phyloP scores from a whole-genome alignment of 2,888 invertebrate species.

The Lasioglossum malachurum region DNA sequence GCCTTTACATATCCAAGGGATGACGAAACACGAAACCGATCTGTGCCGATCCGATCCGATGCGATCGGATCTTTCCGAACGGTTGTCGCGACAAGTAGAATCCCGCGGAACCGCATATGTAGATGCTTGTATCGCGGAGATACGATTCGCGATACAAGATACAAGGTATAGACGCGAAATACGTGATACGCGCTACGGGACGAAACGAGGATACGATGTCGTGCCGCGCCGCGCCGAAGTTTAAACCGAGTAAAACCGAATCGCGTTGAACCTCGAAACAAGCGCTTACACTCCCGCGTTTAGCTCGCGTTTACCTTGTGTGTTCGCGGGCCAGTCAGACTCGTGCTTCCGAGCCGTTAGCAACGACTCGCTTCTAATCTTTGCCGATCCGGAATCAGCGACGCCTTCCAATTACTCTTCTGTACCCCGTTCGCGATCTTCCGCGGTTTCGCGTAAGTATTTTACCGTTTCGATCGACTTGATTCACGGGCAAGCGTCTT shows the following conservation, averaged over 20 bases:
- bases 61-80: neutral
- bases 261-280: constrained; percentile 74
- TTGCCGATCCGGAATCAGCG: constrained; percentile 13
- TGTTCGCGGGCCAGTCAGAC: constrained; percentile 80
- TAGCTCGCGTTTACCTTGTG: constrained; percentile 80
- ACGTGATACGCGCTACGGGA: neutral
- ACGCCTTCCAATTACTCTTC: neutral
- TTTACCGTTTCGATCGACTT: neutral
- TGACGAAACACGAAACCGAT: too few species aligned
- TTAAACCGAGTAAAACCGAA: constrained; percentile 73
- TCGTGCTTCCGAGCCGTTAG: constrained; percentile 82
- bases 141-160: neutral
- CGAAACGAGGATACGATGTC: constrained; percentile 43
- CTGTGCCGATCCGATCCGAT: neutral
- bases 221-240: constrained; percentile 17
- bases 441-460: constrained; percentile 1
- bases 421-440: neutral
- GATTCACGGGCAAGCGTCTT: neutral
- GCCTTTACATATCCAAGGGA: too few species aligned
- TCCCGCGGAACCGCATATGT: too few species aligned
- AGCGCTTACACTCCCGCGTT: constrained; percentile 67
- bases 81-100: neutral
- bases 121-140: neutral
- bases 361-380: constrained; percentile 66
- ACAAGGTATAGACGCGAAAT: neutral